A percentile compares a stretch with the other conserved stretches of the same genome.
Conservation (phyloP, 2,888 invertebrate genomes). For the Melieria picta region DNA sequence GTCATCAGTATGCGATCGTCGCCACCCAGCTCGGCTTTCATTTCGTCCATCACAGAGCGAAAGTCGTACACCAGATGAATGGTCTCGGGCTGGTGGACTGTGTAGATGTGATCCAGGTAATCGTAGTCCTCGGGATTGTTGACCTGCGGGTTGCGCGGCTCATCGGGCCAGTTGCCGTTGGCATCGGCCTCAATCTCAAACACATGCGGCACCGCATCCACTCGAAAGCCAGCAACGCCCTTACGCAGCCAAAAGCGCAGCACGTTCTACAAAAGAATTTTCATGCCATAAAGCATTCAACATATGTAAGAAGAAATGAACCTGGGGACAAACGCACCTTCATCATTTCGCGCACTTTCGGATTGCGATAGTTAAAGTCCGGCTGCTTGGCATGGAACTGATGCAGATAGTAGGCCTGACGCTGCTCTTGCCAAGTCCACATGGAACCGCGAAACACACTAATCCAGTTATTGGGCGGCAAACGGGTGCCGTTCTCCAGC, state of each 20-base stretch:
- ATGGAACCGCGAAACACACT: conserved; percentile 69
- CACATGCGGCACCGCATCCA: conserved; percentile 71
- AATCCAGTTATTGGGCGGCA: conserved; percentile 69
- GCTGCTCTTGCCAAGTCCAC: conserved; percentile 71
- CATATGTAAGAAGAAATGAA: no score
- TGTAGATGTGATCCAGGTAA: conserved; percentile 71
- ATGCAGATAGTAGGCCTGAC: conserved; percentile 74
- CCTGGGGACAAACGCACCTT: conserved; percentile 61
- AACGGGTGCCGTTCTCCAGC: conserved; percentile 51
- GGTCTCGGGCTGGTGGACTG: conserved; percentile 70
- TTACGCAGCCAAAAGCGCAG: conserved; percentile 80
- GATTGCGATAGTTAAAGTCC: conserved; percentile 73
- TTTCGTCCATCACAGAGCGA: conserved; percentile 69
- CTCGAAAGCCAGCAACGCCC: conserved; percentile 83
- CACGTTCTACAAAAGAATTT: conserved; percentile 63
- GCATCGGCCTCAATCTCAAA: conserved; percentile 54
- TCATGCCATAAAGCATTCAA: no score
- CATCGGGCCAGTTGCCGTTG: conserved; percentile 65
- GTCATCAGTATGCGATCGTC: conserved; percentile 69
- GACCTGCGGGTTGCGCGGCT: conserved; percentile 67
- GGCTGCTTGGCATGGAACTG: conserved; percentile 73
- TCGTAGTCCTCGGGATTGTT: conserved; percentile 68
- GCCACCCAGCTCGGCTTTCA: conserved; percentile 57
- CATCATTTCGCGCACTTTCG: conserved; percentile 67
- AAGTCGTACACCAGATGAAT: conserved; percentile 71